Evolutionary conservation across 2,113 vertebrate species (phyloP).

Genomic region (Daboia siamensis): DNA sequence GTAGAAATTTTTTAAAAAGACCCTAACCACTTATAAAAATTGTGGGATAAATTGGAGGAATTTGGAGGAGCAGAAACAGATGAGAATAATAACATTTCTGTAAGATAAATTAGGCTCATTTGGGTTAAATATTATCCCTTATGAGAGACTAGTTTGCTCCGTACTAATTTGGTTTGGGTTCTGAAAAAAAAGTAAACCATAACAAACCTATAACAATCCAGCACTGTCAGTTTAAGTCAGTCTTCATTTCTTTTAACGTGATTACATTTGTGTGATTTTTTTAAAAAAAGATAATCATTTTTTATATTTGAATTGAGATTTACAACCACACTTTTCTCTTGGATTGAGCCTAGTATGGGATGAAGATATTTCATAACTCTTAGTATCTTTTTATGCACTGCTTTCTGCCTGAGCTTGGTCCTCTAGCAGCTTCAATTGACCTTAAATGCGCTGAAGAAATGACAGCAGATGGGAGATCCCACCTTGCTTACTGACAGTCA

Average conservation of each 20-base stretch:
- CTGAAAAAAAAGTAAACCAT: no score
- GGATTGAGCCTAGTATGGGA: background rate
- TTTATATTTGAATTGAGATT: background rate
- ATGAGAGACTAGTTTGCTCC: no score
- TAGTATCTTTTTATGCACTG: background rate
- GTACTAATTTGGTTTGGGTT: background rate
- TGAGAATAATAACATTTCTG: background rate
- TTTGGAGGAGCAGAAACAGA: background rate
- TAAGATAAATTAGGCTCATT: background rate
- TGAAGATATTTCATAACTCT: background rate
- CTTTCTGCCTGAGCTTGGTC: constrained; percentile 42
- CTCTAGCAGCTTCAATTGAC: constrained; percentile 34
- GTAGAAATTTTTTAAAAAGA: background rate
- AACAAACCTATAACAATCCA: background rate
- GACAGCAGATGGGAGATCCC: constrained; percentile 17
- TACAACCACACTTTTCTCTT: background rate
- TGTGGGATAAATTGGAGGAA: background rate
- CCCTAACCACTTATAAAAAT: background rate
- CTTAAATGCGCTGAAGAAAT: constrained; percentile 20
- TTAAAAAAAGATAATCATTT: background rate
- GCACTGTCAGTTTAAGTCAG: background rate
- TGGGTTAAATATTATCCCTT: background rate
- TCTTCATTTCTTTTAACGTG: background rate
- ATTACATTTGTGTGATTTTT: no score
- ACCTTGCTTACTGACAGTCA: background rate